These are phyloP conservation scores for Xiphydria camelus DNA, from an alignment of 2,888 invertebrate genomes.

Conservation along the genomic window DNA sequence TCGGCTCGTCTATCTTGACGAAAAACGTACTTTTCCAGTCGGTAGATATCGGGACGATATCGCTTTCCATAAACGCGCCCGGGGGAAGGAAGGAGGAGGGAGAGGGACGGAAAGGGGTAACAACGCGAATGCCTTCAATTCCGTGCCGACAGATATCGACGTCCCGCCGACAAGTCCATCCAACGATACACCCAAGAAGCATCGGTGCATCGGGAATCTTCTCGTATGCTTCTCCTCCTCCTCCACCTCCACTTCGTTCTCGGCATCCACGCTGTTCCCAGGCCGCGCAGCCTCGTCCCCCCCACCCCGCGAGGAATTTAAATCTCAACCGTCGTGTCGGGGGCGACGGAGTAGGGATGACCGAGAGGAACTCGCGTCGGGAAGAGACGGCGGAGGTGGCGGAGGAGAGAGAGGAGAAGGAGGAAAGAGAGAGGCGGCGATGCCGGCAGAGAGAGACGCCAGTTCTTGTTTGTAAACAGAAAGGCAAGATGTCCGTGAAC, in stretches of 20 bases:
- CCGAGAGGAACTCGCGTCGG: background rate
- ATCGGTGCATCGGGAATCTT: background rate
- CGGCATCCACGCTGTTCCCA: conserved; percentile 33
- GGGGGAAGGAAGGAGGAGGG: conserved; percentile 2
- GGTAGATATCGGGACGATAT: no score
- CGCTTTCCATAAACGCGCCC: no score
- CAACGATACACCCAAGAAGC: no score
- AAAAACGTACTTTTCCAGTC: no score
- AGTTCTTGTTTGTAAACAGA: conserved; percentile 48
- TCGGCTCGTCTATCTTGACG: no score
- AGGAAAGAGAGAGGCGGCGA: background rate
- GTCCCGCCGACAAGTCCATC: conserved; percentile 16
- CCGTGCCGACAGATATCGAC: conserved; percentile 9
- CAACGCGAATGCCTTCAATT: conserved; percentile 10
- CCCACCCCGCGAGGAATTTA: conserved; percentile 49
- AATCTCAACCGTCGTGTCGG: conserved; percentile 55
- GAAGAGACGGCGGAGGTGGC: conserved; percentile 15
- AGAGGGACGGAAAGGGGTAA: background rate
- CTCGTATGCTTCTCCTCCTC: background rate
- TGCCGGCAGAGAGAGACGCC: conserved; percentile 21
- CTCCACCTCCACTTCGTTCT: conserved; percentile 13
- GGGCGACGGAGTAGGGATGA: conserved; percentile 32
- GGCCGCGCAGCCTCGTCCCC: conserved; percentile 34
- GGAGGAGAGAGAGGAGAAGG: conserved; percentile 13
- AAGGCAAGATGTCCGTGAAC: conserved; percentile 35